Conservation (phyloP, 2,113 vertebrate genomes). For the Ifrita kowaldi region DNA sequence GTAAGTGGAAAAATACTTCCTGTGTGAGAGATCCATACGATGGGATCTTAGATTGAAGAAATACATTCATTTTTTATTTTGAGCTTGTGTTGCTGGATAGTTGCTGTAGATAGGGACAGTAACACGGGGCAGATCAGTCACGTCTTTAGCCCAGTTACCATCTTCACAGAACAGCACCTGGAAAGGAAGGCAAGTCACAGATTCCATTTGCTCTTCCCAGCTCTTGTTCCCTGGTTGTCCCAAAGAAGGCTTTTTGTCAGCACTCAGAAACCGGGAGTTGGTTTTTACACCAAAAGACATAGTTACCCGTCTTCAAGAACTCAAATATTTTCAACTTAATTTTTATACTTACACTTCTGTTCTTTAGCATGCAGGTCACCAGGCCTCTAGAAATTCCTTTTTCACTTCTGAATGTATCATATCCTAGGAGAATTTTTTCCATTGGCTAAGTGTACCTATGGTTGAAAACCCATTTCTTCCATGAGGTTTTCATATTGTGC, state of each 20-base stretch:
- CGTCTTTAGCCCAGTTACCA: neutral
- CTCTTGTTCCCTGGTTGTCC: neutral
- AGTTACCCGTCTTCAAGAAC: neutral
- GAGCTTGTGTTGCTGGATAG: neutral
- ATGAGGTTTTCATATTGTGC: neutral
- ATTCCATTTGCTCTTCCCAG: neutral
- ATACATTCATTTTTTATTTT: neutral
- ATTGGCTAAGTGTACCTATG: neutral
- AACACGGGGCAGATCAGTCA: no score
- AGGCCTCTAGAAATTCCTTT: neutral
- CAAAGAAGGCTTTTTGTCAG: neutral
- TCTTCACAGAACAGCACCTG: neutral
- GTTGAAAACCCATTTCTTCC: neutral
- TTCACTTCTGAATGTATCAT: neutral
- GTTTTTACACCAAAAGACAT: neutral
- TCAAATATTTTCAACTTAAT: neutral
- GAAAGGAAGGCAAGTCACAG: neutral
- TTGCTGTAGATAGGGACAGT: neutral
- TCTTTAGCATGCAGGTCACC: neutral
- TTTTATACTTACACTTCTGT: neutral
- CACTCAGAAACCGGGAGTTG: neutral
- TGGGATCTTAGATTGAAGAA: neutral
- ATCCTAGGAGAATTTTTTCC: neutral
- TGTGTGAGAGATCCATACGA: accelerated
- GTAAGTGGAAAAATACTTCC: neutral